Evolutionary conservation across 2,888 invertebrate genomes (phyloP).

Genomic region (Drosophila gaucha): DNA sequence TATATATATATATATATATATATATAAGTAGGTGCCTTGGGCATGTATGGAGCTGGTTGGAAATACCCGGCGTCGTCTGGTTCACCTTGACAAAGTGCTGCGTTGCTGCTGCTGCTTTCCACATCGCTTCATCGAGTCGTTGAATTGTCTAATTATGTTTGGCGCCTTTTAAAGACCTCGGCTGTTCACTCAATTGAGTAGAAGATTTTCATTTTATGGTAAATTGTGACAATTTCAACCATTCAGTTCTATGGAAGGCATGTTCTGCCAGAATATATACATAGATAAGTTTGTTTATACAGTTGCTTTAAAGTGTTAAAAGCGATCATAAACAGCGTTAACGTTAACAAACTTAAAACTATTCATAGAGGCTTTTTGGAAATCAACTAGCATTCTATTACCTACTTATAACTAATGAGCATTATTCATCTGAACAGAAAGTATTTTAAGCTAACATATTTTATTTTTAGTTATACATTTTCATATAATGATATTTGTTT

Average conservation of each 20-base stretch:
- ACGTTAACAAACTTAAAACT: slow-evolving; percentile 23
- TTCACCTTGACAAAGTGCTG: slow-evolving; percentile 52
- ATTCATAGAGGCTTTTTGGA: background rate
- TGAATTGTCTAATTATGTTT: slow-evolving; percentile 33
- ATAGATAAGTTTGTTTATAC: slow-evolving; percentile 20
- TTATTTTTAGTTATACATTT: no score
- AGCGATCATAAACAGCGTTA: slow-evolving; percentile 4
- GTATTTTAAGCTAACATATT: background rate
- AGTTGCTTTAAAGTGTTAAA: slow-evolving; percentile 23
- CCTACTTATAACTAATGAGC: background rate
- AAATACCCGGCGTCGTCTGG: slow-evolving; percentile 33
- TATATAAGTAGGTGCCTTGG: slow-evolving; percentile 2
- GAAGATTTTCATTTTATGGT: slow-evolving; percentile 26
- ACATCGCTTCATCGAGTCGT: slow-evolving; percentile 52
- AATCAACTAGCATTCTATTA: background rate
- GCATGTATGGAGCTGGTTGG: slow-evolving; percentile 28
- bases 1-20: background rate
- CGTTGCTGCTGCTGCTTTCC: slow-evolving; percentile 47
- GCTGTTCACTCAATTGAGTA: slow-evolving; percentile 20
- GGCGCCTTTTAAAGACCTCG: slow-evolving; percentile 27
- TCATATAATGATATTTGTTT: no score
- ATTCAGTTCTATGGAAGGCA: slow-evolving; percentile 11
- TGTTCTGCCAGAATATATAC: background rate
- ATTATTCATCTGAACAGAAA: background rate
- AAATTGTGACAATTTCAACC: slow-evolving; percentile 10